phyloP scores from a whole-genome alignment of 2,888 invertebrate species.

The Lycophotia porphyrea region DNA sequence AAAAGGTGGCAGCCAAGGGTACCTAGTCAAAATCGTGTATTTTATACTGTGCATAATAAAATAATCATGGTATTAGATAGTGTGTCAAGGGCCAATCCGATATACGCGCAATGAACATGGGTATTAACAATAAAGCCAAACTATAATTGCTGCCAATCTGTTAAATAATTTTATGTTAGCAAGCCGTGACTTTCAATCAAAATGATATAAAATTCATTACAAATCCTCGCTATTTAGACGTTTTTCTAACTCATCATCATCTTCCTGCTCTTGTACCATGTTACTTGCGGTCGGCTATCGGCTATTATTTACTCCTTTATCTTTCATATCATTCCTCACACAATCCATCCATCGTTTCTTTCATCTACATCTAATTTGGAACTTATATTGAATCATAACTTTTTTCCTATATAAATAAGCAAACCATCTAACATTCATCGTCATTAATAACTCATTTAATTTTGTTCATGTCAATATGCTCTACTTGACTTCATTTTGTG shows the following conservation, averaged over 20 bases:
- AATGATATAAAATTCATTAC: neutral
- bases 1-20: constrained; percentile 14
- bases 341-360: no score
- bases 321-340: no score
- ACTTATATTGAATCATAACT: neutral
- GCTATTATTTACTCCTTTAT: no score
- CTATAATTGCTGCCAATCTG: constrained; percentile 8
- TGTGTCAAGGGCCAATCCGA: constrained; percentile 60
- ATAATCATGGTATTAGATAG: constrained; percentile 46
- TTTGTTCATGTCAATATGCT: constrained; percentile 30
- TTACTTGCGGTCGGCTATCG: no score
- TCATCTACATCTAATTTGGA: neutral
- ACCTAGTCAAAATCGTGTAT: constrained; percentile 16
- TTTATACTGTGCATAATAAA: constrained; percentile 40
- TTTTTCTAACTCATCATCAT: no score
- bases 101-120: constrained; percentile 39
- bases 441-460: constrained; percentile 25
- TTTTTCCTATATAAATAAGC: neutral
- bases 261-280: no score
- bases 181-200: neutral
- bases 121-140: constrained; percentile 52
- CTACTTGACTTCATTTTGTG: constrained; percentile 11
- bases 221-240: neutral
- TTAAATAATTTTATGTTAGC: neutral
- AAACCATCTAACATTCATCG: constrained; percentile 14